Conservation (phyloP, 2,113 vertebrate genomes). For the Dicentrarchus labrax region DNA sequence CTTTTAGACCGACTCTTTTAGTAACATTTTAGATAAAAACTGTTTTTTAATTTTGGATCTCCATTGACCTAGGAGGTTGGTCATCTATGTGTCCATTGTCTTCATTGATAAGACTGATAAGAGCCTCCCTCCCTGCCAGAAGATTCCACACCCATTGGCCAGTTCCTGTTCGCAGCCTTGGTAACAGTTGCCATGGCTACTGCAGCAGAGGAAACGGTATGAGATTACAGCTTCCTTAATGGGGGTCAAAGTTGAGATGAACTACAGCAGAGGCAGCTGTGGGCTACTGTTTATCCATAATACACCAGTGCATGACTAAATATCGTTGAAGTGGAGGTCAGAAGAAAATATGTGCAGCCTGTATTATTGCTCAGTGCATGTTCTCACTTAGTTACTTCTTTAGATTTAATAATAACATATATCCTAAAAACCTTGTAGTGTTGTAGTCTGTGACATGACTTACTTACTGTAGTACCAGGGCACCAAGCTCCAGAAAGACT, state of each 20-base stretch:
- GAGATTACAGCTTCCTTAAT: slow-evolving; percentile 59
- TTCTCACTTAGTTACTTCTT: not conserved
- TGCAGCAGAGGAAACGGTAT: slow-evolving; percentile 36
- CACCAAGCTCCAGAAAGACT: not conserved
- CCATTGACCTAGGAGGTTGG: not conserved
- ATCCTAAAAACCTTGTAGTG: not conserved
- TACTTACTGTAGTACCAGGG: not conserved
- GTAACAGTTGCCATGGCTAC: slow-evolving; percentile 66
- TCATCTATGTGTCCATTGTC: not conserved
- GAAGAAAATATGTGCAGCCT: not conserved
- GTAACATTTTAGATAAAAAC: not conserved
- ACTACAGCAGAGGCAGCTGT: slow-evolving; percentile 35
- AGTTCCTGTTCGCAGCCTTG: slow-evolving; percentile 26
- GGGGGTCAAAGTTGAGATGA: slow-evolving; percentile 56
- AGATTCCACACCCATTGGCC: slow-evolving; percentile 18
- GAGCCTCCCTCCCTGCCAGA: not conserved
- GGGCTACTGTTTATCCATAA: slow-evolving; percentile 25
- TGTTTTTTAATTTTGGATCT: not conserved
- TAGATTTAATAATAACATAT: not conserved
- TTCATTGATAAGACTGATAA: not conserved
- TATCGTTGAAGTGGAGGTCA: slow-evolving; percentile 2
- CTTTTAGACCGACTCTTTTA: too few species aligned
- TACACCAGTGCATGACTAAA: not conserved
- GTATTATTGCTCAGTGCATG: not conserved
- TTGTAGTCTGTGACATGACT: not conserved